Conservation (phyloP, 2,888 invertebrate genomes). For the Xylota sylvarum region DNA sequence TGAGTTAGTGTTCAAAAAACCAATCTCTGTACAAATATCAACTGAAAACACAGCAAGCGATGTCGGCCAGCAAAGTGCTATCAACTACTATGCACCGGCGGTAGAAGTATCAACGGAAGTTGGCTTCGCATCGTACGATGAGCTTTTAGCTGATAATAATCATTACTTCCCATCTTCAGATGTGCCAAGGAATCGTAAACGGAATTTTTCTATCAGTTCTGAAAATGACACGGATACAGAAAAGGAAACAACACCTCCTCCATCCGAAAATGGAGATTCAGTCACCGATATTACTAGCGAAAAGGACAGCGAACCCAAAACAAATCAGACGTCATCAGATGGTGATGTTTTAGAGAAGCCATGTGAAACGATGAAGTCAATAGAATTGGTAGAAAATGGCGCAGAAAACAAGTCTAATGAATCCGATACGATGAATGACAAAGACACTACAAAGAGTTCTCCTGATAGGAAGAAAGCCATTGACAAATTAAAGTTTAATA, state of each 20-base stretch:
- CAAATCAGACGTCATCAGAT: background rate
- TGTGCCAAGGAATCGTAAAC: background rate
- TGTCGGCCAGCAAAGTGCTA: background rate
- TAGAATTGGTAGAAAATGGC: background rate
- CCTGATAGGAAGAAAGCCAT: background rate
- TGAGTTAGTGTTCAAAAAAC: slow-evolving; percentile 11
- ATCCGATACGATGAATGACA: background rate
- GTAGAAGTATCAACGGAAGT: slow-evolving; percentile 51
- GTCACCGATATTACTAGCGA: background rate
- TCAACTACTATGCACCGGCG: slow-evolving; percentile 14
- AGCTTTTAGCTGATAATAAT: slow-evolving; percentile 19
- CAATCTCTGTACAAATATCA: background rate
- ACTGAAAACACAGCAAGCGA: background rate
- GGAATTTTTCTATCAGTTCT: background rate
- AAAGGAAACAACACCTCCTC: background rate
- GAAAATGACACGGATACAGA: background rate
- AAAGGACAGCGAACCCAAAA: background rate
- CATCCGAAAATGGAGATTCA: background rate
- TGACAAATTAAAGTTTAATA: background rate
- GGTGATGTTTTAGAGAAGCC: background rate
- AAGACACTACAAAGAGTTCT: background rate
- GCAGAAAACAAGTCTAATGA: background rate
- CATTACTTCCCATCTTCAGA: slow-evolving; percentile 21
- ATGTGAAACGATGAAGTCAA: background rate
- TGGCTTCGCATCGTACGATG: slow-evolving; percentile 42